phyloP scores from a whole-genome alignment of 1,140 invertebrate genomes.

The Anagrus nilaparvatae region DNA sequence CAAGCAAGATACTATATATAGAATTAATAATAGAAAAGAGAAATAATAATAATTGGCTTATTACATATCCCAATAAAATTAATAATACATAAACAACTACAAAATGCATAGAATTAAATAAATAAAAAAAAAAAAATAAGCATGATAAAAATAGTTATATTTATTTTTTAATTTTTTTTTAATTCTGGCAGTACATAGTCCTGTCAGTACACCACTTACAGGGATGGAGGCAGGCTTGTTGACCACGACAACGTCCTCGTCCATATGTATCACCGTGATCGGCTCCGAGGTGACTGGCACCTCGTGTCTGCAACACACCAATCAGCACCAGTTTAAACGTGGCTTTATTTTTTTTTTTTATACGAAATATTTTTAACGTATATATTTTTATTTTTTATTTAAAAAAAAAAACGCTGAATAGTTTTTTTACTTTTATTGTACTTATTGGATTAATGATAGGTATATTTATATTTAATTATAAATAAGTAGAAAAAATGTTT shows the following conservation, averaged over 20 bases:
- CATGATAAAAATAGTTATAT: conserved; percentile 13
- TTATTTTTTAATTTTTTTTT: conserved; percentile 14
- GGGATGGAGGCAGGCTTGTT: conserved; percentile 99
- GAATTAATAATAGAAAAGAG: neutral
- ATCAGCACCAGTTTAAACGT: conserved; percentile 44
- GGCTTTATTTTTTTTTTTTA: conserved; percentile 34
- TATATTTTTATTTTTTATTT: no score
- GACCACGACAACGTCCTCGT: conserved; percentile 96
- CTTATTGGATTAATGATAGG: no score
- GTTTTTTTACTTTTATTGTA: no score
- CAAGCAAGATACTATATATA: no score
- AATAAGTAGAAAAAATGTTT: no score
- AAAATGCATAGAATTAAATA: neutral
- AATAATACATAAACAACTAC: conserved; percentile 1
- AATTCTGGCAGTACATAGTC: conserved; percentile 63
- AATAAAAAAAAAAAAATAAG: conserved; percentile 15
- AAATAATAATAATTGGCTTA: neutral
- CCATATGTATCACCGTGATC: conserved; percentile 92
- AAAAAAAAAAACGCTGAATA: no score
- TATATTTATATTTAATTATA: no score
- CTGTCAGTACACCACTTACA: conserved; percentile 69
- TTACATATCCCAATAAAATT: neutral
- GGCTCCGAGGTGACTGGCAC: conserved; percentile 88
- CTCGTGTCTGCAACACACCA: conserved; percentile 84
- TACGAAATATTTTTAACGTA: no score